Evolutionary conservation across 2,797 vertebrate genomes (phyloP).

Genomic region (Acanthurus tractus): DNA sequence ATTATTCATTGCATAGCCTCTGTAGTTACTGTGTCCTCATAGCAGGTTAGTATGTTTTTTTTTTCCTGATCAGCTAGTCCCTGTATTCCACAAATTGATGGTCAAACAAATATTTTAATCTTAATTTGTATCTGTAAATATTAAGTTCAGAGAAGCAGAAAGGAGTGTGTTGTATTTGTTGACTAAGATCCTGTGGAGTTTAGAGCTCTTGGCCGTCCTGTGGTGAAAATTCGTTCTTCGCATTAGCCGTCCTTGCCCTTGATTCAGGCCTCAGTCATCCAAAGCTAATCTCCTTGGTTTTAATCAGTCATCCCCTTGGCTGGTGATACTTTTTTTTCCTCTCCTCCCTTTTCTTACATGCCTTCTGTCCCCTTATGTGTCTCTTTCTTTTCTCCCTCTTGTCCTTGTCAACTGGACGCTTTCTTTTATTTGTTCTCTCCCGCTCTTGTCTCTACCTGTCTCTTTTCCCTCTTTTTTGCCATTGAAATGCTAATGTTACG

Average conservation of each 20-base stretch:
- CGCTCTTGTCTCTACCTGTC: slow-evolving; percentile 16
- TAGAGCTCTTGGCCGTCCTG: slow-evolving; percentile 39
- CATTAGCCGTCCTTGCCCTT: slow-evolving; percentile 53
- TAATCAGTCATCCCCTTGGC: slow-evolving; percentile 67
- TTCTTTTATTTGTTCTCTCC: not conserved
- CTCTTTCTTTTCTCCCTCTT: not conserved
- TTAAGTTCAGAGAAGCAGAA: not conserved
- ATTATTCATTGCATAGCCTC: not conserved
- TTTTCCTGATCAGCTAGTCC: not conserved
- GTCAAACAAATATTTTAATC: not conserved
- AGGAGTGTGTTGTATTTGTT: not conserved
- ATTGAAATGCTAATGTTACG: slow-evolving; percentile 54
- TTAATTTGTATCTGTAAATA: slow-evolving; percentile 17
- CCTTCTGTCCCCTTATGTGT: slow-evolving; percentile 37
- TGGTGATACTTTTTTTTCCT: slow-evolving; percentile 21
- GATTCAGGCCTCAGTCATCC: slow-evolving; percentile 60
- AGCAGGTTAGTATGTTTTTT: not conserved
- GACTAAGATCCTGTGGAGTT: slow-evolving; percentile 26
- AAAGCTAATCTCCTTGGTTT: slow-evolving; percentile 72
- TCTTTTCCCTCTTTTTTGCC: not conserved
- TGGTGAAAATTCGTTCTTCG: slow-evolving; percentile 50
- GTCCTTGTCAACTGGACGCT: not conserved
- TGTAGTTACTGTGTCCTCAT: not conserved
- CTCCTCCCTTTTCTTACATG: slow-evolving; percentile 24
- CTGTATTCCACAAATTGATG: not conserved